These are phyloP conservation scores for Drosophila hydei DNA, from an alignment of 1,140 invertebrate species.

Conservation along the genomic window DNA sequence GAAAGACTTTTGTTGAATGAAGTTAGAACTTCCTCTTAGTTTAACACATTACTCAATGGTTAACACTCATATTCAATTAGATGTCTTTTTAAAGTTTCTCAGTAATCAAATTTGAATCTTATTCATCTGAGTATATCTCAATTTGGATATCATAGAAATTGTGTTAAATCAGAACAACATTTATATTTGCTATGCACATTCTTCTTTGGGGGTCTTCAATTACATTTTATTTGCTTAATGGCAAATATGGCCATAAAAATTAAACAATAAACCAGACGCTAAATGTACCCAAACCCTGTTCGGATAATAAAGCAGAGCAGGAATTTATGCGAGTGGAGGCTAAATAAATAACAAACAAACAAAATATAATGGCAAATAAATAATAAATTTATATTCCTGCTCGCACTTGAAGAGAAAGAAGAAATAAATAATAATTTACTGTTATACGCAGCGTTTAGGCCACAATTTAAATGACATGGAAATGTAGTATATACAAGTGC, in stretches of 20 bases:
- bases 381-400: constrained; percentile 65
- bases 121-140: background rate
- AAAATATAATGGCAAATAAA: constrained; percentile 62
- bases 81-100: too few relatives aligned
- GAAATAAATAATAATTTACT: constrained; percentile 77
- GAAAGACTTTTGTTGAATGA: too few relatives aligned
- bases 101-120: too few relatives aligned
- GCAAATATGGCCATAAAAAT: constrained; percentile 25
- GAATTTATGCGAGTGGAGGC: constrained; percentile 34
- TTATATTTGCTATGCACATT: too few relatives aligned
- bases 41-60: too few relatives aligned
- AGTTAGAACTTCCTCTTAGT: too few relatives aligned
- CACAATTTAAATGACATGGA: constrained; percentile 61
- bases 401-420: constrained; percentile 35
- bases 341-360: constrained; percentile 53
- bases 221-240: constrained; percentile 37
- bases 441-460: constrained; percentile 56
- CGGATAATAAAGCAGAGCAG: constrained; percentile 35
- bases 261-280: constrained; percentile 22
- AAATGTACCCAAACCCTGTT: constrained; percentile 8
- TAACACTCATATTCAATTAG: too few relatives aligned
- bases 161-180: background rate
- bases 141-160: background rate
- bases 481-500: constrained; percentile 4
- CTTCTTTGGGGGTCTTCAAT: constrained; percentile 11